Conservation (phyloP, 1,140 invertebrate genomes). For the Tetragnatha versicolor region DNA sequence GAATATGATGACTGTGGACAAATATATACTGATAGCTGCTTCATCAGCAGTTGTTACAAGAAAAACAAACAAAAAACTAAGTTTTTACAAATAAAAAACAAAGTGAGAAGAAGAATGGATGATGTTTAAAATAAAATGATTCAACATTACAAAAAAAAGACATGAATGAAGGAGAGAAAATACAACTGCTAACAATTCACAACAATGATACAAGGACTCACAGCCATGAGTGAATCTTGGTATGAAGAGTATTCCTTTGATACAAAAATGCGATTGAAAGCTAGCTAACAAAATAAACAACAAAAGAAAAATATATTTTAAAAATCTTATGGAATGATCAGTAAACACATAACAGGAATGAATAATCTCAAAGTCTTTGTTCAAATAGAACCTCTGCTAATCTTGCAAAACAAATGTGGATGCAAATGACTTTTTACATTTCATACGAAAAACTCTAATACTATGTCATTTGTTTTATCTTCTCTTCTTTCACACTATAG, state of each 20-base stretch:
- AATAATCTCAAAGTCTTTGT: slow-evolving; percentile 36
- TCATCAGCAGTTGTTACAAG: neutral
- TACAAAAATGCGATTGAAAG: slow-evolving; percentile 20
- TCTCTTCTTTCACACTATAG: neutral
- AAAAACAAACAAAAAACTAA: slow-evolving; percentile 8
- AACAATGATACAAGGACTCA: slow-evolving; percentile 19
- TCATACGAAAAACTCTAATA: slow-evolving; percentile 27
- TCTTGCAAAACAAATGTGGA: slow-evolving; percentile 34
- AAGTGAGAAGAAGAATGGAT: slow-evolving; percentile 24
- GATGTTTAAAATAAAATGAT: slow-evolving; percentile 21
- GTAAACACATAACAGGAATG: slow-evolving; percentile 45
- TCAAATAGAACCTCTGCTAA: slow-evolving; percentile 30
- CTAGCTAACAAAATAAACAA: slow-evolving; percentile 38
- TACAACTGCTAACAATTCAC: slow-evolving; percentile 10
- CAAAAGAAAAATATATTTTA: slow-evolving; percentile 26
- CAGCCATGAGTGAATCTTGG: slow-evolving; percentile 20
- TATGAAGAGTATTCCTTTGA: slow-evolving; percentile 6
- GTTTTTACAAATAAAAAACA: neutral
- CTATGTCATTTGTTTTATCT: neutral
- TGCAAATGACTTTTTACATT: slow-evolving; percentile 39
- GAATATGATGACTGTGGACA: neutral
- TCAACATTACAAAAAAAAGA: slow-evolving; percentile 7
- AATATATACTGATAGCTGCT: neutral
- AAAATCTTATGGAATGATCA: slow-evolving; percentile 38
- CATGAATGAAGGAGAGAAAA: neutral